phyloP scores from a whole-genome alignment of 1,140 invertebrate species.

The Eubasilissa regina region DNA sequence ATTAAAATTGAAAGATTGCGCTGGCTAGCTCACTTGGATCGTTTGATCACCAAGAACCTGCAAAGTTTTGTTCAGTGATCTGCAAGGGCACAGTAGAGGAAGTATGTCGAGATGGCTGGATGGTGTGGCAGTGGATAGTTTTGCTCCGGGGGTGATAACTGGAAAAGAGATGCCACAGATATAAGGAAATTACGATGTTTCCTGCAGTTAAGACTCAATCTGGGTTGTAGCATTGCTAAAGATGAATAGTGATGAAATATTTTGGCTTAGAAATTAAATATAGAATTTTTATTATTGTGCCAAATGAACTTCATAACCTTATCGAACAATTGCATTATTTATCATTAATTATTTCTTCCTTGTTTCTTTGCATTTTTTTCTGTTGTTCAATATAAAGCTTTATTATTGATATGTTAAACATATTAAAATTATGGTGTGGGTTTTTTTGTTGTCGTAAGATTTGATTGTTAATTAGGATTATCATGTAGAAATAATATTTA shows the following conservation, averaged over 20 bases:
- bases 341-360: neutral
- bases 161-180: too few species aligned
- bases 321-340: neutral
- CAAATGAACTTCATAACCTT: neutral
- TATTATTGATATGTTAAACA: neutral
- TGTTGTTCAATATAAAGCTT: neutral
- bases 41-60: too few species aligned
- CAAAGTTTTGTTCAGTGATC: too few species aligned
- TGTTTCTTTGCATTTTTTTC: neutral
- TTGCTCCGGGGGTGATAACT: too few species aligned
- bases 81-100: too few species aligned
- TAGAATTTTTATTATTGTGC: neutral
- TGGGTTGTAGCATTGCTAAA: too few species aligned
- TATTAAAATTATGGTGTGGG: neutral
- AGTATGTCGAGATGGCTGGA: too few species aligned
- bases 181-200: too few species aligned
- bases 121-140: too few species aligned
- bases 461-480: conserved; percentile 41
- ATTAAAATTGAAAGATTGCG: too few species aligned
- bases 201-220: too few species aligned
- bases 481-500: conserved; percentile 25
- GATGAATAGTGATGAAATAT: neutral
- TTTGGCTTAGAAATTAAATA: neutral
- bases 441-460: conserved; percentile 11
- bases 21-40: too few species aligned